phyloP scores from a whole-genome alignment of 2,113 vertebrate species.

The Percina caprodes region DNA sequence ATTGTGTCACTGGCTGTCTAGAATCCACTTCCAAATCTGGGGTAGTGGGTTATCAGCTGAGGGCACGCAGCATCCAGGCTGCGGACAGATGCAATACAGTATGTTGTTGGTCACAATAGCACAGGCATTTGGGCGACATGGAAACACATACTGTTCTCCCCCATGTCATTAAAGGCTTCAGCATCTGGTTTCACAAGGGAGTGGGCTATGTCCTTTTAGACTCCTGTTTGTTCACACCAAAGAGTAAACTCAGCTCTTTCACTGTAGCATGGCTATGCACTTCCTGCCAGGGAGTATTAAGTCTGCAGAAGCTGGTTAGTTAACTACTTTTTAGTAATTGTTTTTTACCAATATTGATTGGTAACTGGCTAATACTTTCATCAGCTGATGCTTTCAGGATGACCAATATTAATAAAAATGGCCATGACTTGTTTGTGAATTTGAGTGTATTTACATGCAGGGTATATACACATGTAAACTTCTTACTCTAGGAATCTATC shows the following conservation, averaged over 20 bases:
- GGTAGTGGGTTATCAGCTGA: conserved; percentile 68
- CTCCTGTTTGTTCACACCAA: conserved; percentile 10
- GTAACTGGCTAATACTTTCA: background rate
- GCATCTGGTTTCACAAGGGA: conserved; percentile 48
- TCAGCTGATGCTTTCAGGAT: background rate
- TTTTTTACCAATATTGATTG: conserved; percentile 20
- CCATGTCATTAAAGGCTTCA: conserved; percentile 11
- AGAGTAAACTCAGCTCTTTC: conserved; percentile 4
- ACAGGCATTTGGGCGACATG: background rate
- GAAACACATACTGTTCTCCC: conserved; percentile 11
- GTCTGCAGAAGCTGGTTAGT: background rate
- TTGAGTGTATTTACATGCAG: conserved; percentile 3
- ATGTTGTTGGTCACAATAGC: conserved; percentile 33
- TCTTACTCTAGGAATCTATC: background rate
- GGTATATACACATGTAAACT: background rate
- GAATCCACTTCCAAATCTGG: conserved; percentile 64
- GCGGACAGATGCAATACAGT: conserved; percentile 52
- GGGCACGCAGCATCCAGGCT: conserved; percentile 27
- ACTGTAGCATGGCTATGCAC: background rate
- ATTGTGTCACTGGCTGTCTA: conserved; percentile 67
- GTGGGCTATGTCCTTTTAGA: conserved; percentile 2
- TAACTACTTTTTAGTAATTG: conserved; percentile 22
- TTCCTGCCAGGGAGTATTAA: background rate
- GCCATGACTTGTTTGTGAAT: background rate
- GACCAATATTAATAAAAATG: background rate